Evolutionary conservation across 2,888 invertebrate species (phyloP).

Genomic region (Itoplectis maculator): DNA sequence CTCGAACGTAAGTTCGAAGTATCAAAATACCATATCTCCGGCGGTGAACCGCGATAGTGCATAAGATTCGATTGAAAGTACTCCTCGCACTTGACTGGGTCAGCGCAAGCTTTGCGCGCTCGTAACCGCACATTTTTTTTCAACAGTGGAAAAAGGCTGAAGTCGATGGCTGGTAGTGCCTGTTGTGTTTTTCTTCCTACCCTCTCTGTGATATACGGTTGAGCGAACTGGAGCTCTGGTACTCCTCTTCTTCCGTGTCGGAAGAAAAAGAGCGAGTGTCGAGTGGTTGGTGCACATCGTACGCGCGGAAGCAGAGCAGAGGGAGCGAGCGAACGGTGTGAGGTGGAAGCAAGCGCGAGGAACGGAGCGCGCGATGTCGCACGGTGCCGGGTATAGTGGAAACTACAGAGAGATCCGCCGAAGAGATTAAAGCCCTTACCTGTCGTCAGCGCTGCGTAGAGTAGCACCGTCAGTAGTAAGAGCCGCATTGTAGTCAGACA

Average conservation of each 20-base stretch:
- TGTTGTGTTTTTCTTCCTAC: slow-evolving; percentile 32
- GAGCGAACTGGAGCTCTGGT: slow-evolving; percentile 42
- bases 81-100: slow-evolving; percentile 49
- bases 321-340: not conserved
- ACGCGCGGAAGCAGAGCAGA: slow-evolving; percentile 10
- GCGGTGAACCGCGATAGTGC: not conserved
- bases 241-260: slow-evolving; percentile 38
- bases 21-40: not conserved
- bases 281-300: slow-evolving; percentile 17
- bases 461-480: slow-evolving; percentile 77
- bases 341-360: not conserved
- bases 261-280: slow-evolving; percentile 42
- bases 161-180: slow-evolving; percentile 32
- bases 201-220: slow-evolving; percentile 44
- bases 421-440: slow-evolving; percentile 76
- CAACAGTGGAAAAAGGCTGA: slow-evolving; percentile 32
- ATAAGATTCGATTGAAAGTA: slow-evolving; percentile 34
- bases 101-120: slow-evolving; percentile 28
- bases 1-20: not conserved
- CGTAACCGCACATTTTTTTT: slow-evolving; percentile 21
- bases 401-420: slow-evolving; percentile 34
- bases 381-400: slow-evolving; percentile 1
- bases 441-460: slow-evolving; percentile 76
- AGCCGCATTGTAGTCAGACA: slow-evolving; percentile 81
- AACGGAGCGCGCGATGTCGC: not conserved